Conservation (phyloP, 2,888 invertebrate genomes). For the Philereme vetulata region DNA sequence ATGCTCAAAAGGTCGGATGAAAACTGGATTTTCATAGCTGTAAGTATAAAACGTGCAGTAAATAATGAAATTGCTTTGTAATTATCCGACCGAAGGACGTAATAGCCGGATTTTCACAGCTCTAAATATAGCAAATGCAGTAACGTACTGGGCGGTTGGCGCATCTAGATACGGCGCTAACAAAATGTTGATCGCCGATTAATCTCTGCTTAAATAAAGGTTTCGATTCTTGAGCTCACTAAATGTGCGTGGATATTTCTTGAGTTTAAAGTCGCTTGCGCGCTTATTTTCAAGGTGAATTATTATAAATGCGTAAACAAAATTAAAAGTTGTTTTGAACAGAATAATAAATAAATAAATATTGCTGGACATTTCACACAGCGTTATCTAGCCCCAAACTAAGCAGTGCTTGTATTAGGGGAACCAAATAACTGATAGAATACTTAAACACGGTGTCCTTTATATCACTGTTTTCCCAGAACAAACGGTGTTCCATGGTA, state of each 20-base stretch:
- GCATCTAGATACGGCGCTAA: slow-evolving; percentile 59
- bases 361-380: too few relatives aligned
- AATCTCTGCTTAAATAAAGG: slow-evolving; percentile 38
- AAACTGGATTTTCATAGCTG: neutral
- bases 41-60: slow-evolving; percentile 62
- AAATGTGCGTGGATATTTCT: slow-evolving; percentile 25
- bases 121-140: slow-evolving; percentile 72
- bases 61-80: slow-evolving; percentile 33
- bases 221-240: slow-evolving; percentile 25
- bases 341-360: too few relatives aligned
- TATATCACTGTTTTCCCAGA: too few relatives aligned
- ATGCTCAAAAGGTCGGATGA: neutral
- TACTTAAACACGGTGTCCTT: too few relatives aligned
- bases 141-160: slow-evolving; percentile 66
- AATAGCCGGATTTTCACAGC: slow-evolving; percentile 32
- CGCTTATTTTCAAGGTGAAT: slow-evolving; percentile 26
- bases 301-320: neutral
- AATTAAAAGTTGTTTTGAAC: neutral
- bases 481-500: too few relatives aligned
- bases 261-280: slow-evolving; percentile 15
- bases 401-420: too few relatives aligned
- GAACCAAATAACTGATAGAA: too few relatives aligned
- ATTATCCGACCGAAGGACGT: slow-evolving; percentile 2
- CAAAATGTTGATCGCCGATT: slow-evolving; percentile 40
- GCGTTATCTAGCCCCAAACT: too few relatives aligned